Conservation (phyloP, 2,797 vertebrate species). For the Peromyscus melanophrys region DNA sequence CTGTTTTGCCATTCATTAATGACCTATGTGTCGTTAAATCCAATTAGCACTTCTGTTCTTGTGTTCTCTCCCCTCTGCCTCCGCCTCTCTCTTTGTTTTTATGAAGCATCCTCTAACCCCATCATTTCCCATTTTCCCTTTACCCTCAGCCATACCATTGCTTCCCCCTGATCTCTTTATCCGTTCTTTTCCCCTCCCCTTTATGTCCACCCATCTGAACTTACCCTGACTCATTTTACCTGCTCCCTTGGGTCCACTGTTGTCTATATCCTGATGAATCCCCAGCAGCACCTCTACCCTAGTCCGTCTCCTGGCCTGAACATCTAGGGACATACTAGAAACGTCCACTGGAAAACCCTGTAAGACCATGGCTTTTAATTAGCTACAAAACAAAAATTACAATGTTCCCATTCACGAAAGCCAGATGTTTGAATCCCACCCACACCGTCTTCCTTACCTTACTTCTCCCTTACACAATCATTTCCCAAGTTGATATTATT, state of each 20-base stretch:
- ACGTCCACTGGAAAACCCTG: not conserved
- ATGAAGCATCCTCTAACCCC: not conserved
- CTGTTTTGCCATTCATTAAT: not conserved
- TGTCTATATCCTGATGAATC: not conserved
- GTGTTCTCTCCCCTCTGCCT: not conserved
- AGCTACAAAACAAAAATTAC: not conserved
- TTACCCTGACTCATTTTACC: not conserved
- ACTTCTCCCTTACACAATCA: not conserved
- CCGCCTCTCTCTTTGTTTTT: not conserved
- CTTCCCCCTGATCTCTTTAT: not conserved
- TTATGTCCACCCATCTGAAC: not conserved
- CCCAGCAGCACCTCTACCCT: not conserved
- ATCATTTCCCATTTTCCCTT: constrained; percentile 30
- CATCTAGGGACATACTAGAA: not conserved
- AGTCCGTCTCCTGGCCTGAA: not conserved
- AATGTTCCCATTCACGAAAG: not conserved
- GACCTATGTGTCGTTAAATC: not conserved
- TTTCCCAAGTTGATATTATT: not conserved
- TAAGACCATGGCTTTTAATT: not conserved
- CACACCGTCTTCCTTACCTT: not conserved
- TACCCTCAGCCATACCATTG: too few species aligned
- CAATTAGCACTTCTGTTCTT: constrained; percentile 19
- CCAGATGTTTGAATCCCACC: not conserved
- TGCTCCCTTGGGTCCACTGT: not conserved
- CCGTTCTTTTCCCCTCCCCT: too few species aligned